Evolutionary conservation across 1,140 invertebrate genomes (phyloP), one percentile per base, ranked within the genome.

Genomic region (Bombyx mandarina): DNA sequence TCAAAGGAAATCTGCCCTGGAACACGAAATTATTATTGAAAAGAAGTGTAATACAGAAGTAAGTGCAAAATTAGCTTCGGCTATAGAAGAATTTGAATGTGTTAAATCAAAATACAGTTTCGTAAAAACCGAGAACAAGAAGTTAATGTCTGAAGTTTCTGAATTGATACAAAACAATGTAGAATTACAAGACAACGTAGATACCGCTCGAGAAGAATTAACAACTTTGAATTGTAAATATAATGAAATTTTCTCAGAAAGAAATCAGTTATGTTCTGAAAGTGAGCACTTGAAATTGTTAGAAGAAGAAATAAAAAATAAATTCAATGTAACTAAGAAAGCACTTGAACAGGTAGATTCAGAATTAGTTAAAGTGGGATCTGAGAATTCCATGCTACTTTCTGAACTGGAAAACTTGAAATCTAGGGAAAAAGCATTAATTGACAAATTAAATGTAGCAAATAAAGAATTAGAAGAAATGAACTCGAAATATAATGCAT

Each of bases 391-490:
- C 26, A 35, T 35, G 26, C 26, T 35, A 35, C 26, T 35, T 5
- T 3, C 22, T 52, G 26, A 35, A 52, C 1, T 52, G 6, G n/a
- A 26, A 49, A 49, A 12, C 3, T 5, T 49, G 4, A 9, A 49
- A 49, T 12, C 2, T 49, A 18, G 48, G 10, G 22, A 52, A 35
- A 56, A 61, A 57, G 26, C 26, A 35, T 3, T 35, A 35, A 35
- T 35, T 5, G 26, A 35, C 4, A 35, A 35, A 35, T 35, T 35
- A 35, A 35, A 35, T 35, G 26, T 35, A 35, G 8, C 60, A 49
- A 56, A 55, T 10, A 71, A 61, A 50, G 54, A 66, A 22, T 60
- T 64, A 51, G 47, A 54, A 45, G 66, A 71, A 57, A 56, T 59
- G 46, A 62, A 68, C 58, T 66, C 62, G 45, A 50, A 60, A 52